Evolutionary conservation across 2,797 vertebrate genomes (phyloP), one percentile per base, ranked within the genome.

Genomic region (Crocodylus rhombifer): DNA sequence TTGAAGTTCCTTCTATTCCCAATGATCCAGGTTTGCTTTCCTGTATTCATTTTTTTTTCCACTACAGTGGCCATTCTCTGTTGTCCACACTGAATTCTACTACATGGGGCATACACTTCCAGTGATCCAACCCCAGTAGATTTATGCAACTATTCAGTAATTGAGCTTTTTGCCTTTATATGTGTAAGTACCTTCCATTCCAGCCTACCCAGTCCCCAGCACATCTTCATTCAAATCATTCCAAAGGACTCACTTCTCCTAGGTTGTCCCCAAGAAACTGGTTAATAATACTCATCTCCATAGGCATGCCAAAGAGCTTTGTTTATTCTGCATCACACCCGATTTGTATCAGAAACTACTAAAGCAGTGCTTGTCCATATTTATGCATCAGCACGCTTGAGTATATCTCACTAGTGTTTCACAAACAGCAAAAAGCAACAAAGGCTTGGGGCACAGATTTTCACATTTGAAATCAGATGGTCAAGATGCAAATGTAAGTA

Each of bases 401-500:
- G 65, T 69, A 60, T 86, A 9, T 18, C 3, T 77, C 36, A 55
- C 23, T 51, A 56, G 30, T 7, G 51, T 51, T 82, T 28, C 71
- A 79, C 33, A 80, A 75, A 92, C 14, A 77, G 80, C 82, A 91
- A 67, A 77, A 7, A 84, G 6, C 21, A 77, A 17, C 2, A 6
- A 56, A 74, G 71, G n/a, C 65, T 57, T n/a, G 77, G 14, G 30
- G 23, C 84, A 93, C 86, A 83, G 30, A 26, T 96, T 94, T 88
- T 92, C n/a, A 63, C 33, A 77, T 84, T 75, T 62, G 60, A 93
- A 64, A 25, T 80, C 83, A 84, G 58, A 16, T 80, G 85, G 92
- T 67, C 17, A 33, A 67, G 18, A 16, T 91, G 30, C 73, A 60
- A 55, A 73, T 21, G 33, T 26, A 87, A 92, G 82, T 63, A 58